Conservation (phyloP, 2,113 vertebrate species). For the Ammodytes marinus region DNA sequence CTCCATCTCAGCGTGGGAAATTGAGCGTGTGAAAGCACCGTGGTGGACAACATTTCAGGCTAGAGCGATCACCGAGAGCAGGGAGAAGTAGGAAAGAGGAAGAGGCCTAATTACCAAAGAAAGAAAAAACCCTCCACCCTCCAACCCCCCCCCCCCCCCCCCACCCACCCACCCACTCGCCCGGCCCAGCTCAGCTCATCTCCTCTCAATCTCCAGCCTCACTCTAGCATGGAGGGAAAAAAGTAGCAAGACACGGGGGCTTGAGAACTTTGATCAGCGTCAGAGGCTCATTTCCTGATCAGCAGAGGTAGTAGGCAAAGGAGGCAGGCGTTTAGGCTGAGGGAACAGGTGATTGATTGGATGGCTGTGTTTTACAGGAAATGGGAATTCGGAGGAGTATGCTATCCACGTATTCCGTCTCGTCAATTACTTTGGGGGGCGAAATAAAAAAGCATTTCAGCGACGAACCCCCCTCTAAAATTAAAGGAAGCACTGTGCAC, state of each 20-base stretch:
- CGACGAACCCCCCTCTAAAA: background rate
- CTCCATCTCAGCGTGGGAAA: slow-evolving; percentile 84
- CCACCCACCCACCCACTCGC: slow-evolving; percentile 6
- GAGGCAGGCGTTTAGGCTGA: slow-evolving; percentile 86
- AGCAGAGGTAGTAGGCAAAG: slow-evolving; percentile 77
- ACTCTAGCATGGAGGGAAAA: slow-evolving; percentile 69
- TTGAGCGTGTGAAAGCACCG: slow-evolving; percentile 85
- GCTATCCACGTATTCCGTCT: slow-evolving; percentile 80
- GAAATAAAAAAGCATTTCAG: slow-evolving; percentile 34
- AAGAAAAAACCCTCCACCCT: slow-evolving; percentile 32
- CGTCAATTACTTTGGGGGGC: slow-evolving; percentile 78
- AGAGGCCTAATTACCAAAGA: slow-evolving; percentile 73
- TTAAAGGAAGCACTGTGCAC: slow-evolving; percentile 30
- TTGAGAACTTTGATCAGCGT: slow-evolving; percentile 80
- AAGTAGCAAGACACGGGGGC: slow-evolving; percentile 54
- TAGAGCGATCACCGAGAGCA: slow-evolving; percentile 79
- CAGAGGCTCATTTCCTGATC: slow-evolving; percentile 83
- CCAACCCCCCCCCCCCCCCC: slow-evolving; percentile 35
- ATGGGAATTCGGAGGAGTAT: slow-evolving; percentile 88
- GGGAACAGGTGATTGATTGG: slow-evolving; percentile 91
- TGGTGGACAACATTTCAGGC: slow-evolving; percentile 82
- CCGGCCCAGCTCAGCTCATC: slow-evolving; percentile 54
- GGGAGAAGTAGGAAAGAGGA: slow-evolving; percentile 83
- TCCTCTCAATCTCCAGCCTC: slow-evolving; percentile 30
- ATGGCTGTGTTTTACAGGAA: slow-evolving; percentile 88